These are phyloP conservation scores for Pollimyrus isidori DNA, from an alignment of 2,113 vertebrate genomes.

Conservation along the genomic window DNA sequence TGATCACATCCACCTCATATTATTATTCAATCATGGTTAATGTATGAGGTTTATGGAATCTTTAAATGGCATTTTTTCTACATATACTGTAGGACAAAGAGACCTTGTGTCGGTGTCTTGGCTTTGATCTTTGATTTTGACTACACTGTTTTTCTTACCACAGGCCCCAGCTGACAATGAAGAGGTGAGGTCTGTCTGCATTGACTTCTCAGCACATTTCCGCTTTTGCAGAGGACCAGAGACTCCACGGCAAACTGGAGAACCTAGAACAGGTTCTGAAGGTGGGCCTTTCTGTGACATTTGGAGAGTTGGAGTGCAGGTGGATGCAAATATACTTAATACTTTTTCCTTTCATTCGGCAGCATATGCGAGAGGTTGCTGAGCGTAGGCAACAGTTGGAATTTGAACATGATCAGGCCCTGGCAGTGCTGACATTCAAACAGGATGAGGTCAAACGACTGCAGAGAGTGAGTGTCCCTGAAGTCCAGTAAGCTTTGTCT, in stretches of 20 bases:
- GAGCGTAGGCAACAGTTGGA: constrained; percentile 96
- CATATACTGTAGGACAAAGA: background rate
- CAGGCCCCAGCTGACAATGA: constrained; percentile 87
- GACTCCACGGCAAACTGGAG: constrained; percentile 98
- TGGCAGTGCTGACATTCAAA: constrained; percentile 87
- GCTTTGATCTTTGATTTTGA: background rate
- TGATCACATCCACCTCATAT: background rate
- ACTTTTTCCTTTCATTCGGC: background rate
- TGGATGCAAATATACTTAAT: background rate
- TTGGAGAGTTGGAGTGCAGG: background rate
- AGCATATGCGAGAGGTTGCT: constrained; percentile 98
- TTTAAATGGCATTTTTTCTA: background rate
- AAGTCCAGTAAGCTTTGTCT: background rate
- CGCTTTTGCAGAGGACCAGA: constrained; percentile 85
- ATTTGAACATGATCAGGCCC: constrained; percentile 85
- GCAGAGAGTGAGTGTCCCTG: constrained; percentile 71
- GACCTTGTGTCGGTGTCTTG: background rate
- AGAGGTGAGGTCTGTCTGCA: constrained; percentile 82
- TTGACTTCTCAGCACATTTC: constrained; percentile 85
- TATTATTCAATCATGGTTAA: background rate
- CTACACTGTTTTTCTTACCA: background rate
- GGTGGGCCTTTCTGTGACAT: background rate
- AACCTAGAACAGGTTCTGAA: background rate
- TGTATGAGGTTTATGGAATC: background rate
- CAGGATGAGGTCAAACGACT: constrained; percentile 88